Conservation (phyloP, 1,140 invertebrate genomes). For the Ephestia elutella region DNA sequence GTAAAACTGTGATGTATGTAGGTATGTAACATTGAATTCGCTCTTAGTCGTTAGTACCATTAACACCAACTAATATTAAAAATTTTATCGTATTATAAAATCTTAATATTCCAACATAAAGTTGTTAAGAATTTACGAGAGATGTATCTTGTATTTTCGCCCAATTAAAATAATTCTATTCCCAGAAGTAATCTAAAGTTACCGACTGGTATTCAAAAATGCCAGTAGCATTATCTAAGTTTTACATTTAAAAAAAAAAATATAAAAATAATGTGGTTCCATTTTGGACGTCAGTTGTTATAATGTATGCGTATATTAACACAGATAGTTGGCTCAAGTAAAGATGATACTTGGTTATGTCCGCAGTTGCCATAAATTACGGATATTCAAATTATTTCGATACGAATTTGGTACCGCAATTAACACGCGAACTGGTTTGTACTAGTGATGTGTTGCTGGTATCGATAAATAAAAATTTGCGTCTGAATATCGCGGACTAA, state of each 20-base stretch:
- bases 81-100: neutral
- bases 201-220: neutral
- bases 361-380: slow-evolving; percentile 59
- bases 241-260: slow-evolving; percentile 7
- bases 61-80: neutral
- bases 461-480: neutral
- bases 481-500: no score
- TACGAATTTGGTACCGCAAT: slow-evolving; percentile 70
- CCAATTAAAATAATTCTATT: neutral
- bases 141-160: neutral
- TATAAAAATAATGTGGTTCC: slow-evolving; percentile 9
- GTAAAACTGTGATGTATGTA: no score
- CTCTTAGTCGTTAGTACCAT: no score
- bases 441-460: slow-evolving; percentile 35
- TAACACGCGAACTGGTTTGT: slow-evolving; percentile 64
- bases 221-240: slow-evolving; percentile 5
- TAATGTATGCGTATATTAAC: slow-evolving; percentile 60
- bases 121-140: neutral
- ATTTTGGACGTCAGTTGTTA: slow-evolving; percentile 10
- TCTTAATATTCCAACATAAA: neutral
- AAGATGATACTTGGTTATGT: slow-evolving; percentile 46
- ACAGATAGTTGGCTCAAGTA: slow-evolving; percentile 47
- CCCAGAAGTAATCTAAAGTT: neutral
- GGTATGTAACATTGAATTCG: no score
- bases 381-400: slow-evolving; percentile 66